A percentile compares a stretch with the other conserved stretches of the same genome.
phyloP scores from a whole-genome alignment of 2,888 invertebrate genomes.

The Apamea epomidion region DNA sequence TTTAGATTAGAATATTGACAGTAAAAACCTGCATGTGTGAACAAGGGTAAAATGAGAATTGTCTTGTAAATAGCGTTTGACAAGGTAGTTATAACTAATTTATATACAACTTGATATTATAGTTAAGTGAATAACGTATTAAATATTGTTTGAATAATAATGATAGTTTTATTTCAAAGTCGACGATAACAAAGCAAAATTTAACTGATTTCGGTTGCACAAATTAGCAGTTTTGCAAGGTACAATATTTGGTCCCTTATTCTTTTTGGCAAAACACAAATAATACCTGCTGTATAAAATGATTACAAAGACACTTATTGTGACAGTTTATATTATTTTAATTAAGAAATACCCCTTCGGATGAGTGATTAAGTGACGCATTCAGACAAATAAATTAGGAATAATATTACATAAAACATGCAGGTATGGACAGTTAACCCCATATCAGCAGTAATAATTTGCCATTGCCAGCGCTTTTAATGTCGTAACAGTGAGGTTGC shows the following conservation, averaged over 20 bases:
- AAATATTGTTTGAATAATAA: slow-evolving; percentile 29
- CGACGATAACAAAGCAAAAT: neutral
- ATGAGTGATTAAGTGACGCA: too few relatives aligned
- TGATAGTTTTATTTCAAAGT: slow-evolving; percentile 24
- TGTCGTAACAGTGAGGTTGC: neutral
- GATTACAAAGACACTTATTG: neutral
- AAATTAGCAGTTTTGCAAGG: neutral
- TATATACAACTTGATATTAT: slow-evolving; percentile 49
- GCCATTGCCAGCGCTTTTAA: too few relatives aligned
- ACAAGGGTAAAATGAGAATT: slow-evolving; percentile 16
- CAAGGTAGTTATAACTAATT: slow-evolving; percentile 48
- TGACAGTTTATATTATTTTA: too few relatives aligned
- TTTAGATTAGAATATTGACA: slow-evolving; percentile 24
- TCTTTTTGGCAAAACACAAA: neutral
- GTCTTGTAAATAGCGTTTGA: slow-evolving; percentile 50
- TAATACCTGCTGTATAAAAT: neutral
- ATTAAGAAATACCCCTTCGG: too few relatives aligned
- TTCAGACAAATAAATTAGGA: too few relatives aligned
- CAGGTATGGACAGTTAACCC: too few relatives aligned
- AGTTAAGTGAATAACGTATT: slow-evolving; percentile 32
- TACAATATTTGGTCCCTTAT: neutral
- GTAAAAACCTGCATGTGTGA: slow-evolving; percentile 4
- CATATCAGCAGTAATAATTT: neutral
- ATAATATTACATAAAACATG: too few relatives aligned
- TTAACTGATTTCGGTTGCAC: neutral